A percentile compares a stretch with the other conserved stretches of the same genome.
phyloP scores from a whole-genome alignment of 2,888 invertebrate genomes.

The Athripsodes cinereus region DNA sequence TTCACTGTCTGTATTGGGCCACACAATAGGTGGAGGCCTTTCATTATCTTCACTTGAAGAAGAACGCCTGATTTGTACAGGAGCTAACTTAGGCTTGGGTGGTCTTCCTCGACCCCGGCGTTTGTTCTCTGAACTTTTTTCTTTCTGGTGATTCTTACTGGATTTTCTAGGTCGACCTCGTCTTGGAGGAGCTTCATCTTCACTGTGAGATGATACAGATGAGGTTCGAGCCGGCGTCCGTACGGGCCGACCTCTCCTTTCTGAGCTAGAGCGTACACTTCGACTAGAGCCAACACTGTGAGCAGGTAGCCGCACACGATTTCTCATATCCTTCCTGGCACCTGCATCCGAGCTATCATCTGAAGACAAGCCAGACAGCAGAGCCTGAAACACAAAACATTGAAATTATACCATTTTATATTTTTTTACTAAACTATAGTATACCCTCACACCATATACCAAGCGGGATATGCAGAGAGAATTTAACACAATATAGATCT shows the following conservation, averaged over 20 bases:
- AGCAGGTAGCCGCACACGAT: slow-evolving; percentile 34
- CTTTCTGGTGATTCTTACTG: slow-evolving; percentile 23
- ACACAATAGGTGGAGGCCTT: slow-evolving; percentile 28
- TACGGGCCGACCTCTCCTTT: slow-evolving; percentile 4
- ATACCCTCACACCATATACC: too few species aligned
- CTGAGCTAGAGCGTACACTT: slow-evolving; percentile 28
- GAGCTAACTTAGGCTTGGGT: slow-evolving; percentile 39
- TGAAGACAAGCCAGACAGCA: slow-evolving; percentile 56
- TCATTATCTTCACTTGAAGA: slow-evolving; percentile 30
- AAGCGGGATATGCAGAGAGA: too few species aligned
- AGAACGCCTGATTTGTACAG: slow-evolving; percentile 32
- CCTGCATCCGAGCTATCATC: slow-evolving; percentile 32
- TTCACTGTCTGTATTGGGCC: slow-evolving; percentile 32
- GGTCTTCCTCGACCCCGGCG: slow-evolving; percentile 41
- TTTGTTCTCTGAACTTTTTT: slow-evolving; percentile 37
- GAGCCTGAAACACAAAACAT: slow-evolving; percentile 36
- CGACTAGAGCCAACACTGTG: slow-evolving; percentile 30
- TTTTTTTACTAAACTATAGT: too few species aligned
- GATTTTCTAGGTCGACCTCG: slow-evolving; percentile 33
- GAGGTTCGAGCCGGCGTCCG: slow-evolving; percentile 33
- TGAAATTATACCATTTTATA: too few species aligned
- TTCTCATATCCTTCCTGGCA: background rate
- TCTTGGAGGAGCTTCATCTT: slow-evolving; percentile 36
- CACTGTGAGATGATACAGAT: slow-evolving; percentile 33
- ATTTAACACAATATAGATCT: too few species aligned